Conservation (phyloP, 2,797 vertebrate genomes). For the Dicrostonyx torquatus region DNA sequence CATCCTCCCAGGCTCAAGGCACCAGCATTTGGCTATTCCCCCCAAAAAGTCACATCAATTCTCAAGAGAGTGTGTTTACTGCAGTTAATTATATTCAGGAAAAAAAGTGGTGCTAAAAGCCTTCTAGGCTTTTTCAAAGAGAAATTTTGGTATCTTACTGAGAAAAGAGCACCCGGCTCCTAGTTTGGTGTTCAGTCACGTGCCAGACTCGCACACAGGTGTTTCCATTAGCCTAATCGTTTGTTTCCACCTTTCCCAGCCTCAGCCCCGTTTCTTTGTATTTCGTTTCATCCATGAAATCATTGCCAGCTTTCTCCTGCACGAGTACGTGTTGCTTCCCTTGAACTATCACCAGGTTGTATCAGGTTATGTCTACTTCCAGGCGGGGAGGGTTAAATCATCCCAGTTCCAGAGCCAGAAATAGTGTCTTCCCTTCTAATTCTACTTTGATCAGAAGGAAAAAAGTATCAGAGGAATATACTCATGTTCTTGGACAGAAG, state of each 20-base stretch:
- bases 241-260: not conserved
- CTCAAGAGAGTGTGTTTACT: not conserved
- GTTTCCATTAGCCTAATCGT: not conserved
- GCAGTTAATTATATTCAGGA: not conserved
- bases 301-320: not conserved
- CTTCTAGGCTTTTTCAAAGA: conserved; percentile 4
- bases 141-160: not conserved
- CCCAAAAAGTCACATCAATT: not conserved
- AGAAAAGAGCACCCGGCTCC: not conserved
- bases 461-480: not conserved
- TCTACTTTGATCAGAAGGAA: not conserved
- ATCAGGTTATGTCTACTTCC: not conserved
- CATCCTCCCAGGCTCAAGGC: not conserved
- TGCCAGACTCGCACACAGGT: not conserved
- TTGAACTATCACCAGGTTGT: not conserved
- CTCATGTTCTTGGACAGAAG: not conserved
- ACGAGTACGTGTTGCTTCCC: not conserved
- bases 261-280: not conserved
- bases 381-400: not conserved
- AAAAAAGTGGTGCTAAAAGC: not conserved
- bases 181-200: not conserved
- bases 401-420: not conserved
- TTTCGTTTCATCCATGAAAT: not conserved
- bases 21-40: not conserved
- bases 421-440: not conserved